phyloP scores from a whole-genome alignment of 2,113 vertebrate genomes.

The Elgaria multicarinata region DNA sequence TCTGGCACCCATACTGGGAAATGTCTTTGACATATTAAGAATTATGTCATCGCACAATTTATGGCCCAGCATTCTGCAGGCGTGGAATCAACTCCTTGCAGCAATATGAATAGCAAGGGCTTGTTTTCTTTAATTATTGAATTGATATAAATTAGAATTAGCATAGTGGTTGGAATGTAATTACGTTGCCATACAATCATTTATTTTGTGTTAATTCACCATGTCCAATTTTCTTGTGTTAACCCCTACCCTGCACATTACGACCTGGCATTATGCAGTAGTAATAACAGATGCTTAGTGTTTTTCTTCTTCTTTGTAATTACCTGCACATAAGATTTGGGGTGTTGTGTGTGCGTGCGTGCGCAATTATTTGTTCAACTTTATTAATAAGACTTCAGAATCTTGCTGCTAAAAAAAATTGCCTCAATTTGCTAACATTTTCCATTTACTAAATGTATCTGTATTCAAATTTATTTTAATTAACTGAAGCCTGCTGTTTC shows the following conservation, averaged over 20 bases:
- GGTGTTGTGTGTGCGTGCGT: not conserved
- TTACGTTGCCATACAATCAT: slow-evolving; percentile 70
- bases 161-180: slow-evolving; percentile 72
- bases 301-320: slow-evolving; percentile 72
- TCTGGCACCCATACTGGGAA: slow-evolving; percentile 37
- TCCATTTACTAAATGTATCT: slow-evolving; percentile 55
- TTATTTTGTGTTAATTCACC: slow-evolving; percentile 76
- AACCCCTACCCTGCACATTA: slow-evolving; percentile 74
- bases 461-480: slow-evolving; percentile 69
- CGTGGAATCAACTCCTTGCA: slow-evolving; percentile 42
- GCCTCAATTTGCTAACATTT: slow-evolving; percentile 42
- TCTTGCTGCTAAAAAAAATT: slow-evolving; percentile 50
- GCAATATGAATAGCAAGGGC: slow-evolving; percentile 56
- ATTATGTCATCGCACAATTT: slow-evolving; percentile 65
- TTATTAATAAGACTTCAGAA: slow-evolving; percentile 69
- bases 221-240: slow-evolving; percentile 75
- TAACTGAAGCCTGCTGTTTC: slow-evolving; percentile 66
- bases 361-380: slow-evolving; percentile 65
- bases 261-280: slow-evolving; percentile 69
- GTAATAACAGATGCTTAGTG: slow-evolving; percentile 74
- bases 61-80: slow-evolving; percentile 44
- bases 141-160: slow-evolving; percentile 79
- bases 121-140: slow-evolving; percentile 77
- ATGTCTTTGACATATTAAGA: slow-evolving; percentile 54
- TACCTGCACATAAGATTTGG: slow-evolving; percentile 64